Conservation (phyloP, 2,113 vertebrate species). For the Varanus komodoensis region DNA sequence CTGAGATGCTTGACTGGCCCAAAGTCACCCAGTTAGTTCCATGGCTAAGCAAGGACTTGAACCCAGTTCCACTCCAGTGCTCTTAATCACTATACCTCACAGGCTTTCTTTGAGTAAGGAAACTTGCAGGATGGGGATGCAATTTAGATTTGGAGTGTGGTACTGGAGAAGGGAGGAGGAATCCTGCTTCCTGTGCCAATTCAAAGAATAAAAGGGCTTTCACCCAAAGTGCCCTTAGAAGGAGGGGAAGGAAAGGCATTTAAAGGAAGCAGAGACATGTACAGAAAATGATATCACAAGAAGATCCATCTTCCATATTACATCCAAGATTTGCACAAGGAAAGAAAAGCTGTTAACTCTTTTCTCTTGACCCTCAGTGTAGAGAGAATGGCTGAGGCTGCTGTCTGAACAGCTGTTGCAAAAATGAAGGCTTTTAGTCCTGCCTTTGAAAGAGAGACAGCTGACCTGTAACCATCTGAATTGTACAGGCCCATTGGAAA, state of each 20-base stretch:
- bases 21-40: too few species aligned
- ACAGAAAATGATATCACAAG: neutral
- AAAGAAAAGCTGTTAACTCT: slow-evolving; percentile 43
- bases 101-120: too few species aligned
- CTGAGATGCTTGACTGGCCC: too few species aligned
- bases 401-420: neutral
- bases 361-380: slow-evolving; percentile 41
- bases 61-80: too few species aligned
- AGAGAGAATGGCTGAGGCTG: slow-evolving; percentile 34
- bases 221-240: neutral
- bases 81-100: too few species aligned
- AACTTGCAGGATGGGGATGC: too few species aligned
- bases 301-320: neutral
- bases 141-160: too few species aligned
- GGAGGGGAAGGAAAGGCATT: neutral
- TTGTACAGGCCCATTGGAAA: neutral
- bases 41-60: too few species aligned
- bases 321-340: slow-evolving; percentile 20
- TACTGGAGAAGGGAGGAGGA: neutral
- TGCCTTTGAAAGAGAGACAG: slow-evolving; percentile 16
- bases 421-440: slow-evolving; percentile 28
- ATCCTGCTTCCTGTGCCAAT: neutral
- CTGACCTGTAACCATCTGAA: slow-evolving; percentile 28
- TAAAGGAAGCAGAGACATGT: neutral
- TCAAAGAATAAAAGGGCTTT: neutral